Conservation (phyloP, 1,140 invertebrate species). For the Rhopalosiphum padi region DNA sequence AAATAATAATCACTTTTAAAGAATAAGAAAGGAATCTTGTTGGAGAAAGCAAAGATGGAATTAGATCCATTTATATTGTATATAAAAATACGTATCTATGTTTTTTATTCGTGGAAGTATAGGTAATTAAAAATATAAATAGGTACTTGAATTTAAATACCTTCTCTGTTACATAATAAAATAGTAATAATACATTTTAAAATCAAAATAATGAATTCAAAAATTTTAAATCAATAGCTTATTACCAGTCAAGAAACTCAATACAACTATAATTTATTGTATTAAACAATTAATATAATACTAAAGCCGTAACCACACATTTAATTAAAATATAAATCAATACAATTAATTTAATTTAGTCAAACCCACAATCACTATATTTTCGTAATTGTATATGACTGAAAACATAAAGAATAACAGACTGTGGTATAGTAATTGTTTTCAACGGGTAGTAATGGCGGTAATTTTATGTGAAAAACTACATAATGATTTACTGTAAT, state of each 20-base stretch:
- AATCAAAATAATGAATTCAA: not conserved
- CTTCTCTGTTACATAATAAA: not conserved
- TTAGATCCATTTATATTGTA: not conserved
- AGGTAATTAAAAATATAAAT: not conserved
- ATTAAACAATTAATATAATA: not conserved
- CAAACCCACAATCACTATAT: not conserved
- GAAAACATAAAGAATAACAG: not conserved
- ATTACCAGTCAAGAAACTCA: not conserved
- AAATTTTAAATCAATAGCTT: not conserved
- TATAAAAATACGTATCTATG: not conserved
- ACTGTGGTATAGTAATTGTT: not conserved
- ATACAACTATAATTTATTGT: not conserved
- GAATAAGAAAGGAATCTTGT: not conserved
- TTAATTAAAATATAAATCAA: not conserved
- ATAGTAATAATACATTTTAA: not conserved
- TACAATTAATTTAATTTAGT: no score
- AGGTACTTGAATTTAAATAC: not conserved
- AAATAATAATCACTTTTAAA: not conserved
- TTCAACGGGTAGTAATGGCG: not conserved
- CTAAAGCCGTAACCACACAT: not conserved
- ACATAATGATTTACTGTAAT: conserved; percentile 18
- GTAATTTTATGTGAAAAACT: not conserved
- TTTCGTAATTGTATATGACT: not conserved
- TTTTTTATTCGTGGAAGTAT: not conserved
- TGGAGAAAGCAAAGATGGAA: not conserved